Percentiles rank a stretch among this genome's conserved stretches.
Evolutionary conservation across 2,797 vertebrate species (phyloP).

Genomic region (Micromesistius poutassou): DNA sequence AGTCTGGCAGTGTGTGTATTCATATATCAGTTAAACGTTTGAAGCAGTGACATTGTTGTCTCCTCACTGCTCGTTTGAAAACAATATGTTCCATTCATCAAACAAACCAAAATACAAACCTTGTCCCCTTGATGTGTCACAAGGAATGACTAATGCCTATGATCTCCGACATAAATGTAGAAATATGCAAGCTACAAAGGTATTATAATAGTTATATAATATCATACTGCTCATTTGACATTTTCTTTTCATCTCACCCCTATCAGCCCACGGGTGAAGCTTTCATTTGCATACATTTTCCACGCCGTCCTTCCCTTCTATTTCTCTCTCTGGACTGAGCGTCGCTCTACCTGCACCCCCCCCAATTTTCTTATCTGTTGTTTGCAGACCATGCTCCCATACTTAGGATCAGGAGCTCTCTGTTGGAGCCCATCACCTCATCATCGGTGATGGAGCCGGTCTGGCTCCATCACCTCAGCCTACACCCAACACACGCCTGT

Average conservation of each 20-base stretch:
- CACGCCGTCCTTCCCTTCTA: not conserved
- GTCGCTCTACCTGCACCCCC: not conserved
- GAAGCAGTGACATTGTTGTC: not conserved
- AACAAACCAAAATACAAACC: not conserved
- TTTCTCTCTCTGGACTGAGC: not conserved
- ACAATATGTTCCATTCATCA: not conserved
- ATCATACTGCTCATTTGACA: not conserved
- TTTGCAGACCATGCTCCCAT: not conserved
- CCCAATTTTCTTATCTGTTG: not conserved
- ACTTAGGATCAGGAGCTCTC: not conserved
- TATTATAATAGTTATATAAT: not conserved
- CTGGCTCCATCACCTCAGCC: not conserved
- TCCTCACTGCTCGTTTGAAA: not conserved
- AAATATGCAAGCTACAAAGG: not conserved
- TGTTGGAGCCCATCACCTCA: not conserved
- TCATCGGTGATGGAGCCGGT: not conserved
- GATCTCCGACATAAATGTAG: not conserved
- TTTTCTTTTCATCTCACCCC: not conserved
- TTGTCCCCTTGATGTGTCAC: not conserved
- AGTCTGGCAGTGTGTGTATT: not conserved
- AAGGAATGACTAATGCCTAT: not conserved
- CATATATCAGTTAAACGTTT: not conserved
- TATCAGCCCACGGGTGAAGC: not conserved
- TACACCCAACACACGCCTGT: not conserved
- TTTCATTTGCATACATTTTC: not conserved